phyloP scores from a whole-genome alignment of 1,140 invertebrate species.

The Coenobita brevimanus region DNA sequence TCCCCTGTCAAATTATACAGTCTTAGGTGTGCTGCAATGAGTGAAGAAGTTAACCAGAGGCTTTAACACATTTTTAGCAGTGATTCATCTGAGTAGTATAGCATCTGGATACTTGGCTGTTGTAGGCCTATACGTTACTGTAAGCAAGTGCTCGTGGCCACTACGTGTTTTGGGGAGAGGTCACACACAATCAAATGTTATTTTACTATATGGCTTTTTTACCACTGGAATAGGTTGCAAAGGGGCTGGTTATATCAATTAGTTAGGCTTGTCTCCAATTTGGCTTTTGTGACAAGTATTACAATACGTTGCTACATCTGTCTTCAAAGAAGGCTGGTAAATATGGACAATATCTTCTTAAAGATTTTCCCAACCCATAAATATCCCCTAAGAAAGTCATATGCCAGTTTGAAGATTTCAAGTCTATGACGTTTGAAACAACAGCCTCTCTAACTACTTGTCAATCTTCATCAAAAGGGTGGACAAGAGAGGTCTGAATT shows the following conservation, averaged over 20 bases:
- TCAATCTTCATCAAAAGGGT: too few species aligned
- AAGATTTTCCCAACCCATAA: too few species aligned
- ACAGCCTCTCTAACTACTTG: too few species aligned
- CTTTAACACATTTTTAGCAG: background rate
- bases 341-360: too few species aligned
- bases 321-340: too few species aligned
- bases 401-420: too few species aligned
- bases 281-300: too few species aligned
- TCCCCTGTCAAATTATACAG: background rate
- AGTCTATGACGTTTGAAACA: too few species aligned
- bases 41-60: background rate
- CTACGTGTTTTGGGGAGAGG: background rate
- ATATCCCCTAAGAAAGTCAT: too few species aligned
- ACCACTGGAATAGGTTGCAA: background rate
- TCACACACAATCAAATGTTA: background rate
- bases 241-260: background rate
- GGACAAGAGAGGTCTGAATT: too few species aligned
- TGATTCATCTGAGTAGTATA: background rate
- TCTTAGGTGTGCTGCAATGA: background rate
- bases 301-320: too few species aligned
- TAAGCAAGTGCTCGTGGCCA: background rate
- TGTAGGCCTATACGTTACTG: conserved; percentile 2
- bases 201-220: background rate
- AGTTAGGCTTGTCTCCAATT: too few species aligned
- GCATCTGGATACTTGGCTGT: background rate